Conservation (phyloP, 30 jellyfish, hydroid and myxozoan species). For the Cassiopea xamachana region DNA sequence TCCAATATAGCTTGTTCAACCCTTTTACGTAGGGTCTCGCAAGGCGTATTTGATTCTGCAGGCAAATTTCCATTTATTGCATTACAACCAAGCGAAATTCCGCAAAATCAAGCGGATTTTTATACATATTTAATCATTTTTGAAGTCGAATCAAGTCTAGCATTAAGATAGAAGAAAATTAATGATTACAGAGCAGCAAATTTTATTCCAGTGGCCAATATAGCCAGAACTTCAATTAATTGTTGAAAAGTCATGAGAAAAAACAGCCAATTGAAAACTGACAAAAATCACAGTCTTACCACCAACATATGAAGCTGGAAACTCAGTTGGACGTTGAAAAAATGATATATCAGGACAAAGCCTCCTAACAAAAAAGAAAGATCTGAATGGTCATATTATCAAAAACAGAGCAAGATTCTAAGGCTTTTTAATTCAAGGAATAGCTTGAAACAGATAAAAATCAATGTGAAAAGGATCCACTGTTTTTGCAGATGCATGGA, state of each 20-base stretch:
- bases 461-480: too few relatives aligned
- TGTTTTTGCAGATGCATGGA: too few relatives aligned
- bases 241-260: too few relatives aligned
- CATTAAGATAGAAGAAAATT: too few relatives aligned
- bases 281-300: constrained; percentile 49
- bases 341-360: constrained; percentile 98
- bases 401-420: too few relatives aligned
- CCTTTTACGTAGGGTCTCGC: constrained; percentile 89
- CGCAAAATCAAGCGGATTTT: neutral
- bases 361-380: constrained; percentile 60
- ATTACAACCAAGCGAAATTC: neutral
- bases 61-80: neutral
- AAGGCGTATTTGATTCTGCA: constrained; percentile 64
- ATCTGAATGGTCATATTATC: neutral
- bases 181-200: too few relatives aligned
- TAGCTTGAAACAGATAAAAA: too few relatives aligned
- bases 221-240: too few relatives aligned
- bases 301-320: constrained; percentile 78
- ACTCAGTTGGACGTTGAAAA: constrained; percentile 89
- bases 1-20: constrained; percentile 88
- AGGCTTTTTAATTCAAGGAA: too few relatives aligned
- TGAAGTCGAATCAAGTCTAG: too few relatives aligned
- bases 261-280: neutral
- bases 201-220: too few relatives aligned
- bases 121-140: too few relatives aligned